A percentile compares a stretch with the other conserved stretches of the same genome.
Evolutionary conservation across 2,113 vertebrate genomes (phyloP).

Genomic region (Paraplagusia blochii): DNA sequence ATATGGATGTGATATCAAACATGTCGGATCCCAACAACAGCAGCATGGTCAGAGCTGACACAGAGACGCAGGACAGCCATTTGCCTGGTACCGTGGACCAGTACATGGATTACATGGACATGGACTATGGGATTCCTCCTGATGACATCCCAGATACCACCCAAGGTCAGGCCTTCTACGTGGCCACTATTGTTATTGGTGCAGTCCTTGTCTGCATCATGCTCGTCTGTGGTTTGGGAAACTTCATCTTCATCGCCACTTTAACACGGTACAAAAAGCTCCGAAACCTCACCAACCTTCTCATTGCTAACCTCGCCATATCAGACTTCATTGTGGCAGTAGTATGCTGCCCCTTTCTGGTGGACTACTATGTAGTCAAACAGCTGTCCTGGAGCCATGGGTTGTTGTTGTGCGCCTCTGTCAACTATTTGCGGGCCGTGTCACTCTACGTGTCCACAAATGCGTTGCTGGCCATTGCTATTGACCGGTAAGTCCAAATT

Average conservation of each 20-base stretch:
- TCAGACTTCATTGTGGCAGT: conserved; percentile 95
- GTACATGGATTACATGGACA: conserved; percentile 76
- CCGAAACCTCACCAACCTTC: conserved; percentile 92
- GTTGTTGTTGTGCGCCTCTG: conserved; percentile 84
- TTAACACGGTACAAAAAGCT: conserved; percentile 91
- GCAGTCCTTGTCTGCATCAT: conserved; percentile 91
- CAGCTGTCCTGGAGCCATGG: conserved; percentile 94
- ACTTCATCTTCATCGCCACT: conserved; percentile 87
- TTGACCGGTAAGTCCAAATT: conserved; percentile 83
- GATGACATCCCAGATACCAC: conserved; percentile 87
- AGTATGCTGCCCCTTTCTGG: conserved; percentile 93
- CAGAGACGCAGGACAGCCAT: conserved; percentile 45
- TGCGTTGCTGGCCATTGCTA: conserved; percentile 90
- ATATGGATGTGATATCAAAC: conserved; percentile 2
- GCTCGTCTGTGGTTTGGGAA: conserved; percentile 89
- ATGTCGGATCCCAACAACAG: conserved; percentile 67
- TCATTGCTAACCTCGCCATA: conserved; percentile 94
- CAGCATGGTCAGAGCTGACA: conserved; percentile 66
- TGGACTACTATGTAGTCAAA: conserved; percentile 95
- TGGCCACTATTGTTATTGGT: conserved; percentile 87
- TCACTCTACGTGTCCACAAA: conserved; percentile 97
- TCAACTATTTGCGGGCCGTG: conserved; percentile 91
- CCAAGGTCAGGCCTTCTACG: conserved; percentile 86
- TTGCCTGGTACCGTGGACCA: conserved; percentile 63
- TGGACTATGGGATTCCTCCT: conserved; percentile 83